Evolutionary conservation across 2,797 vertebrate species (phyloP), one percentile per base, ranked within the genome.

Genomic region (Buphagus erythrorhynchus): DNA sequence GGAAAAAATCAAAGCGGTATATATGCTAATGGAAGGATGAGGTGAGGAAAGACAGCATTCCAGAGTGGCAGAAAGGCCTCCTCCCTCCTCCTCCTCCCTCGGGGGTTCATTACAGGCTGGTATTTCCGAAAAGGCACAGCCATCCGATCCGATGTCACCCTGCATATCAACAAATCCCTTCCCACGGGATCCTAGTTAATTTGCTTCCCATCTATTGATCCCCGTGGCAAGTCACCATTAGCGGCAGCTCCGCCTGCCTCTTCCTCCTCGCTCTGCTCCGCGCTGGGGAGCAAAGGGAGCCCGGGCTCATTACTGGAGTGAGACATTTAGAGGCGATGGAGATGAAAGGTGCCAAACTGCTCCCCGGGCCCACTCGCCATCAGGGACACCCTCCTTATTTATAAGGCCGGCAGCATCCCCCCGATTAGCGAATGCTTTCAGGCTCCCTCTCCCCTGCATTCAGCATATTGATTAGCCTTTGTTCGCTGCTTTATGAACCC

Each of bases 201-300:
- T 97, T 97, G 95, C 86, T 96, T 94, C 81, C 81, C 48, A n/a
- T 97, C 93, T 95, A 95, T 97, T 92, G 96, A 97, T 97, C 83
- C 91, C 78, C 31, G 88, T 92, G 94, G 94, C 90, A 85, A 97
- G 87, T 91, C 90, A 90, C 94, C 94, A 92, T 96, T 94, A 96
- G 93, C 58, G 1, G 88, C 85, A 67, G 89, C 87, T 94, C 77
- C 45, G 35, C 86, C 91, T 86, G 91, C 80, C 72, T 90, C 73
- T 84, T 76, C 82, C 87, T 54, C 49, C 81, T 74, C 25, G 0
- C 49, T 90, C 51, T 8, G 45, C 77, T 81, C 68, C 0, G 1
- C 1, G 6, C 86, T 31, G 36, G 1, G 57, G 71, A 94, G 79
- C 62, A 63, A 76, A 68, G 86, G 62, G 55, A 95, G 66, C 15